phyloP scores from a whole-genome alignment of 2,797 vertebrate genomes.

The Acipenser transmontanus region DNA sequence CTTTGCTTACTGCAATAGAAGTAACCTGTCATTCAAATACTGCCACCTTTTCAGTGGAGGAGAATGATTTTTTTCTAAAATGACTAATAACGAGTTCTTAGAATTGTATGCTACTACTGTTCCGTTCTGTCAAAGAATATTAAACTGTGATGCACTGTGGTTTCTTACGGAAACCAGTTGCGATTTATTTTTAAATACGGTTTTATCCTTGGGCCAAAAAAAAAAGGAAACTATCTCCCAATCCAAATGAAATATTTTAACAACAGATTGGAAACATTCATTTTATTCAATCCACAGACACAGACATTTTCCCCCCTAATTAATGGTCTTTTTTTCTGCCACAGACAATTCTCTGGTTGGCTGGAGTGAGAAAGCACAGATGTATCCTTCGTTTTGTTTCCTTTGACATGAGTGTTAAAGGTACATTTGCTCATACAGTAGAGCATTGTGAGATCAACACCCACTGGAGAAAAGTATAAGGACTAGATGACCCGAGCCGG shows the following conservation, averaged over 20 bases:
- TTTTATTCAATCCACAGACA: constrained; percentile 21
- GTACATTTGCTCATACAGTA: too few relatives aligned
- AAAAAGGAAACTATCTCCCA: constrained; percentile 21
- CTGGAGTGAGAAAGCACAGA: constrained; percentile 29
- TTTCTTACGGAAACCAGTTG: constrained; percentile 4
- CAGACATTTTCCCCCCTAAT: constrained; percentile 27
- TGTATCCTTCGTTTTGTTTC: constrained; percentile 30
- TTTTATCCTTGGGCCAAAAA: constrained; percentile 12
- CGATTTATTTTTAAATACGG: constrained; percentile 9
- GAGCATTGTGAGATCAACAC: too few relatives aligned
- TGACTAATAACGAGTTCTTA: too few relatives aligned
- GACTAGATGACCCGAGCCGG: too few relatives aligned
- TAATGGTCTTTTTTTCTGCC: constrained; percentile 27
- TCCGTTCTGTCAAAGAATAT: too few relatives aligned
- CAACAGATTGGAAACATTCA: constrained; percentile 26
- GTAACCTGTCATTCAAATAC: too few relatives aligned
- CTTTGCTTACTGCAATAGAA: too few relatives aligned
- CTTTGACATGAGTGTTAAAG: background rate
- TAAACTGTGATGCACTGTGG: too few relatives aligned
- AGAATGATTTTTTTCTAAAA: too few relatives aligned
- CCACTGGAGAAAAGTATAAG: too few relatives aligned
- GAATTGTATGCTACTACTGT: too few relatives aligned
- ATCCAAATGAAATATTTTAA: constrained; percentile 35
- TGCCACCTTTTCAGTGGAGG: too few relatives aligned
- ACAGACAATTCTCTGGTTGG: constrained; percentile 28